Conservation (phyloP, 2,797 vertebrate species). For the Emys orbicularis region DNA sequence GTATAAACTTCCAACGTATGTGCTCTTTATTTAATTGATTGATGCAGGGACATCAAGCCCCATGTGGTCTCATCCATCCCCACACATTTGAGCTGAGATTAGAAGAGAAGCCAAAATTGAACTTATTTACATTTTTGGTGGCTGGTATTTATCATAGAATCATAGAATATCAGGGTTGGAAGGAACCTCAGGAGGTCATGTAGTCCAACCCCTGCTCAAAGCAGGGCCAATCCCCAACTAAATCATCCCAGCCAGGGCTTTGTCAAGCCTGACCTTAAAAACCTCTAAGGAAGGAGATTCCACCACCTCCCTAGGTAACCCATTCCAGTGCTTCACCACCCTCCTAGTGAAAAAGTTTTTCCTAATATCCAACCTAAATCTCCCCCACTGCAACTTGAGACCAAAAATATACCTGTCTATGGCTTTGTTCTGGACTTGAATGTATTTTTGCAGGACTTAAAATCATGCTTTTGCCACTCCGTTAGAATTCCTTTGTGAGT, state of each 20-base stretch:
- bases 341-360: no score
- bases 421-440: not conserved
- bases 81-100: not conserved
- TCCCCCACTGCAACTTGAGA: no score
- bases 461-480: not conserved
- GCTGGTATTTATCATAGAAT: not conserved
- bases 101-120: not conserved
- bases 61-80: not conserved
- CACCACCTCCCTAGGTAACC: no score
- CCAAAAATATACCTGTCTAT: not conserved
- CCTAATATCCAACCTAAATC: no score
- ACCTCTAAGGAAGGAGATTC: no score
- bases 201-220: no score
- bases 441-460: not conserved
- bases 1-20: not conserved
- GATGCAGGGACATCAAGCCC: not conserved
- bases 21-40: not conserved
- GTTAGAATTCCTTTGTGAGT: not conserved
- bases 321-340: no score
- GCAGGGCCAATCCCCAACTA: no score
- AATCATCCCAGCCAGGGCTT: no score
- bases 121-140: not conserved
- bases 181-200: no score
- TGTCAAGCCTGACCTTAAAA: no score
- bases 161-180: no score